These are phyloP conservation scores for Fulmarus glacialis DNA, from an alignment of 2,113 vertebrate species.

Conservation along the genomic window DNA sequence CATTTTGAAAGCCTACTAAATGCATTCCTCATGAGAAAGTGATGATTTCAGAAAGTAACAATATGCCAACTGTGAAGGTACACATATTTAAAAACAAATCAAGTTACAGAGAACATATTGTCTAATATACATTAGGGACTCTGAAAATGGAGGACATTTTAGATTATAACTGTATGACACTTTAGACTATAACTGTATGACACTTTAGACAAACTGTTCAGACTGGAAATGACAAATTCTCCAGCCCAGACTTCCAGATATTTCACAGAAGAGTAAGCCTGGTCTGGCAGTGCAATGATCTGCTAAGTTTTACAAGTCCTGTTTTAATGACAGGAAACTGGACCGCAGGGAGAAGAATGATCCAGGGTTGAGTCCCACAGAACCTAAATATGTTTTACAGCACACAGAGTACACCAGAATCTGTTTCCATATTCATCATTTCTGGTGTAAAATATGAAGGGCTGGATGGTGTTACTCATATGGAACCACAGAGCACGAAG, in stretches of 20 bases:
- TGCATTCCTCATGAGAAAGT: too few relatives aligned
- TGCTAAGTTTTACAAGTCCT: neutral
- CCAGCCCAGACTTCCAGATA: neutral
- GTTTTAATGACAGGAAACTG: neutral
- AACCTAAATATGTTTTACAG: neutral
- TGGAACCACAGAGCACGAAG: neutral
- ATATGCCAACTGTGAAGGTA: too few relatives aligned
- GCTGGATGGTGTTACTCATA: neutral
- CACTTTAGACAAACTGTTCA: too few relatives aligned
- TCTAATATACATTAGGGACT: too few relatives aligned
- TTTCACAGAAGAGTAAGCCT: neutral
- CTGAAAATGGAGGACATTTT: too few relatives aligned
- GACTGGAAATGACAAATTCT: neutral
- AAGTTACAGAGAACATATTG: too few relatives aligned
- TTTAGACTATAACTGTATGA: too few relatives aligned
- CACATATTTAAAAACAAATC: too few relatives aligned
- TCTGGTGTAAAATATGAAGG: neutral
- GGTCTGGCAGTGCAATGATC: neutral
- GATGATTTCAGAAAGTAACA: too few relatives aligned
- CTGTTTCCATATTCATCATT: neutral
- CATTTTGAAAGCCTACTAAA: too few relatives aligned
- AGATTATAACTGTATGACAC: too few relatives aligned
- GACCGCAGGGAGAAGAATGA: neutral
- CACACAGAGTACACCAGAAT: neutral
- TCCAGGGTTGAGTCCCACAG: neutral